phyloP scores from a whole-genome alignment of 2,797 vertebrate genomes.

The Poecilia wingei region DNA sequence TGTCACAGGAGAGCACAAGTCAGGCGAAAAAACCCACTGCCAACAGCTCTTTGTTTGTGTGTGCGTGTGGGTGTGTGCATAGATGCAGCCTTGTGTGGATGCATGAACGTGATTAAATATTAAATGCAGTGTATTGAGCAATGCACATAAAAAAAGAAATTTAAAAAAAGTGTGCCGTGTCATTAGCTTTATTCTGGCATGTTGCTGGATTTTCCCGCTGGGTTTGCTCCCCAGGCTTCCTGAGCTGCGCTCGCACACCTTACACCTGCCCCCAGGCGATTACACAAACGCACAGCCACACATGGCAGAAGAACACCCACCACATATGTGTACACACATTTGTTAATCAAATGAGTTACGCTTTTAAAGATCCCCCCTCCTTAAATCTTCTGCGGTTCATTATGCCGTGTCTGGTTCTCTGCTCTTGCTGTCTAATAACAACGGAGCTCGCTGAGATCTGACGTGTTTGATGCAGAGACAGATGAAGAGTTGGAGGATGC shows the following conservation, averaged over 20 bases:
- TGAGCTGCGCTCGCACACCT: constrained; percentile 60
- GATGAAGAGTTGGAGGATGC: constrained; percentile 69
- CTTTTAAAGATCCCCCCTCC: constrained; percentile 62
- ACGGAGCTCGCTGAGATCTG: constrained; percentile 57
- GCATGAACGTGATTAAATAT: constrained; percentile 52
- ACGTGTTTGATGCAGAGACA: constrained; percentile 73
- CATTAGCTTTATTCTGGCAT: constrained; percentile 47
- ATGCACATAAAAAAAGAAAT: constrained; percentile 10
- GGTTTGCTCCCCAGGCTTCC: constrained; percentile 56
- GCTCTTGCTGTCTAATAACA: constrained; percentile 63
- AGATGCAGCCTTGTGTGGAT: constrained; percentile 18
- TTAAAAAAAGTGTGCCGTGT: constrained; percentile 14
- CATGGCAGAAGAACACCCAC: constrained; percentile 20
- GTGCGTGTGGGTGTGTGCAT: not conserved
- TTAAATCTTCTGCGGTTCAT: constrained; percentile 38
- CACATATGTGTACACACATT: constrained; percentile 56
- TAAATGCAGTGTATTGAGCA: constrained; percentile 41
- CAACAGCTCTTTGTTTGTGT: constrained; percentile 44
- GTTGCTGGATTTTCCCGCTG: constrained; percentile 64
- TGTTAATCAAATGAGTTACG: constrained; percentile 74
- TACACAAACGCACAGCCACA: constrained; percentile 38
- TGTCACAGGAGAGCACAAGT: constrained; percentile 76
- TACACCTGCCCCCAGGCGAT: constrained; percentile 55
- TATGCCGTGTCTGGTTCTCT: constrained; percentile 44
- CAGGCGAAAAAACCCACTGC: constrained; percentile 67